Conservation (phyloP, 1,140 invertebrate species). For the Scaptomyza hsui region DNA sequence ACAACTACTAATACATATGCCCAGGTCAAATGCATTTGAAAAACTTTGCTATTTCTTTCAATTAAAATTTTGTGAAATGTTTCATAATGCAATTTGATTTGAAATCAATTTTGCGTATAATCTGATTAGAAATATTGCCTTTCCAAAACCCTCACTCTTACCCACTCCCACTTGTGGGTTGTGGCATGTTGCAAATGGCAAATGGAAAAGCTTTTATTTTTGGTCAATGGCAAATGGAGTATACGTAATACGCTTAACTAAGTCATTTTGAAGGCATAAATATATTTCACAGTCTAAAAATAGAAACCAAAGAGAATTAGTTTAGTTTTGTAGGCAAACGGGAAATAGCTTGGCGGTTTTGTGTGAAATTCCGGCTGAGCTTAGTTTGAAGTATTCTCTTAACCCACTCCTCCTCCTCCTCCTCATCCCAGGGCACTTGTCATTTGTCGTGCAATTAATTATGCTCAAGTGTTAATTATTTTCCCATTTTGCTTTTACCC, state of each 20-base stretch:
- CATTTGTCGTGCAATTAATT: conserved; percentile 77
- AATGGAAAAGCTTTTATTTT: conserved; percentile 10
- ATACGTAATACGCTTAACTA: conserved; percentile 25
- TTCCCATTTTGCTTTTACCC: conserved; percentile 75
- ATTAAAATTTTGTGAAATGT: conserved; percentile 28
- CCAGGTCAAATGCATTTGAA: conserved; percentile 17
- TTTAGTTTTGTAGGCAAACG: neutral
- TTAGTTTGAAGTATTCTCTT: neutral
- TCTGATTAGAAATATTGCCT: conserved; percentile 46
- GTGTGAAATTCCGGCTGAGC: neutral
- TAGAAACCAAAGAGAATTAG: neutral
- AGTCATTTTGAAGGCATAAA: conserved; percentile 2
- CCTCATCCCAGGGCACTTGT: conserved; percentile 55
- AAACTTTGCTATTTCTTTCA: conserved; percentile 26
- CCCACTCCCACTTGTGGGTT: neutral
- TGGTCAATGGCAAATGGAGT: conserved; percentile 26
- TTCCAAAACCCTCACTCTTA: neutral
- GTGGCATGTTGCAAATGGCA: conserved; percentile 9
- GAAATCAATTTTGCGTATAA: conserved; percentile 45
- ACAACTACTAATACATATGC: conserved; percentile 5
- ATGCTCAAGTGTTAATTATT: conserved; percentile 78
- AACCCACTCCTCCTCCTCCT: neutral
- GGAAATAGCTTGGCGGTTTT: conserved; percentile 13
- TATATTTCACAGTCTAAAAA: conserved; percentile 12
- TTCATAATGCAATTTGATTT: conserved; percentile 37